Conservation (phyloP, 2,888 invertebrate genomes). For the Ariolimax columbianus region DNA sequence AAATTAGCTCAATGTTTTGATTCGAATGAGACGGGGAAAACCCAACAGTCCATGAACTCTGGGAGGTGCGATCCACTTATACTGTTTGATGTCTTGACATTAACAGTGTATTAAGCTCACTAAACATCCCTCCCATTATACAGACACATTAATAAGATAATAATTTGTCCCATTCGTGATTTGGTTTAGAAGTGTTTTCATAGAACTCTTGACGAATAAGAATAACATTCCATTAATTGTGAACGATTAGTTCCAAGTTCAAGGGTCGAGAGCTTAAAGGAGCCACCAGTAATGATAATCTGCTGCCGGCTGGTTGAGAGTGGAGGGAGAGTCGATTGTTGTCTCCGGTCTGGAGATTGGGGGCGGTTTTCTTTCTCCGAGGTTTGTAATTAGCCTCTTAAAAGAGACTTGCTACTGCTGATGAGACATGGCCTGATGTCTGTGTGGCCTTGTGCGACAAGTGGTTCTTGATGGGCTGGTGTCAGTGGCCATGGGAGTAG, state of each 20-base stretch:
- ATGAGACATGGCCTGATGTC: background rate
- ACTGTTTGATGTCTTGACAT: background rate
- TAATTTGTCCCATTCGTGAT: background rate
- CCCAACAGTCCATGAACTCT: background rate
- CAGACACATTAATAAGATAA: background rate
- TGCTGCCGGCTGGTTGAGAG: background rate
- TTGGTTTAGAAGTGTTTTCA: background rate
- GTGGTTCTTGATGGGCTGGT: background rate
- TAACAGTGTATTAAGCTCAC: conserved; percentile 3
- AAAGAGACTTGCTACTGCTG: background rate
- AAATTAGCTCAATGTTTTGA: background rate
- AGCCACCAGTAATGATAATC: background rate
- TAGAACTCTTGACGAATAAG: background rate
- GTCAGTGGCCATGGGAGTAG: background rate
- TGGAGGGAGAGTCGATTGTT: background rate
- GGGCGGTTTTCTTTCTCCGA: background rate
- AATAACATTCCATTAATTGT: background rate
- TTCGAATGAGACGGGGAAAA: background rate
- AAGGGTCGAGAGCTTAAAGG: background rate
- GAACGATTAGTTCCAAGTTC: background rate
- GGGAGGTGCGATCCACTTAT: conserved; percentile 7
- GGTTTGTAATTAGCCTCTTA: conserved; percentile 17
- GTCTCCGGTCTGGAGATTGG: background rate
- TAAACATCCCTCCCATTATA: background rate
- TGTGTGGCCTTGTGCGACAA: background rate